These are phyloP conservation scores for Sicus ferrugineus DNA, from an alignment of 2,888 invertebrate species.

Conservation along the genomic window DNA sequence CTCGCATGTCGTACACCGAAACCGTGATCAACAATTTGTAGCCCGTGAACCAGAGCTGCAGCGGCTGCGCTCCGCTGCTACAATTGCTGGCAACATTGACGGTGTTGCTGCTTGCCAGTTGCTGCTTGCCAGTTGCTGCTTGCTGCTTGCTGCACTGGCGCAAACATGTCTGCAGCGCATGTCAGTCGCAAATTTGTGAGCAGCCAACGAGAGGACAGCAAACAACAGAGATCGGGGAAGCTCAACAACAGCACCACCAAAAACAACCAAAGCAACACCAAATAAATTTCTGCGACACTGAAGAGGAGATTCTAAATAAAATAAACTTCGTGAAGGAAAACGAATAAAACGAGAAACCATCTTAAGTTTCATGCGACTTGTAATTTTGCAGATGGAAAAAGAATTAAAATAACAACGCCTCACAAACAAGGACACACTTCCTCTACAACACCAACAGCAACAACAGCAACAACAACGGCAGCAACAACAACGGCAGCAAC, in stretches of 20 bases:
- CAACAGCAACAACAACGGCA: background rate
- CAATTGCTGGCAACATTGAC: constrained; percentile 17
- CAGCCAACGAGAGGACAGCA: constrained; percentile 35
- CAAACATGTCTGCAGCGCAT: constrained; percentile 20
- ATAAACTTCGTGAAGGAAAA: background rate
- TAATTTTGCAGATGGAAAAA: constrained; percentile 3
- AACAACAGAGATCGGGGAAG: constrained; percentile 30
- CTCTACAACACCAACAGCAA: constrained; percentile 2
- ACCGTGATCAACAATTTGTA: constrained; percentile 66
- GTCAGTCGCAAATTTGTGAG: constrained; percentile 27
- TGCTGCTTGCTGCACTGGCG: constrained; percentile 7
- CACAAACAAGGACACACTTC: constrained; percentile 15
- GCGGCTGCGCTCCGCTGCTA: background rate
- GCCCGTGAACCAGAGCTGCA: background rate
- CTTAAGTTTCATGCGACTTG: constrained; percentile 30
- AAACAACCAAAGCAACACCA: constrained; percentile 8
- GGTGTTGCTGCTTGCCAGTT: background rate
- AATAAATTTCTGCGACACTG: constrained; percentile 25
- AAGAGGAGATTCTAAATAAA: background rate
- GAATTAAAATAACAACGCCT: background rate
- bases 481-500: background rate
- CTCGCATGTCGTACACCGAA: constrained; percentile 64
- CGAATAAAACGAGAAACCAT: constrained; percentile 11
- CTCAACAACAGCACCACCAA: constrained; percentile 8
- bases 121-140: background rate